Evolutionary conservation across 2,113 vertebrate genomes (phyloP), one percentile per base, ranked within the genome.

Genomic region (Galbula dea): DNA sequence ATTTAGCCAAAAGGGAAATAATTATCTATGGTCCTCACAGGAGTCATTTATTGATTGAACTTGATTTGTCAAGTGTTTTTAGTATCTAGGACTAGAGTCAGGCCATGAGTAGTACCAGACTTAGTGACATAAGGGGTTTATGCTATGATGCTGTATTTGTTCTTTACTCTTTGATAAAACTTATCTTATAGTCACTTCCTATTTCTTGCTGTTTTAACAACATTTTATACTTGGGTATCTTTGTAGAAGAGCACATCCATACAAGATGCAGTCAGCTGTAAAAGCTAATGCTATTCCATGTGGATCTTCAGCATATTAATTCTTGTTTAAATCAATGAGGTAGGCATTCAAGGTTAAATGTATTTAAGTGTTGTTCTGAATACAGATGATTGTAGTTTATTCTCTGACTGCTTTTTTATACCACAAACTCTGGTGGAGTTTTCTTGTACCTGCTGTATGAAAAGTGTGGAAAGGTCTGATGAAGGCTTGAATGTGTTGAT

Each of bases 1-100:
- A 90, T 86, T 93, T 93, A 72, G 37, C 54, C 63, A 68, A 89
- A 86, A 91, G 49, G 58, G 34, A 87, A 93, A 79, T 61, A 91
- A 89, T 62, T 85, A 83, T 23, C 49, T 82, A 48, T 75, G 22
- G 20, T 67, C 19, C 48, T 86, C 3, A 0, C 27, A 91, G 54
- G 41, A 94, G 45, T 36, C 1, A 48, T 94, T 91, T 93, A 93
- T 89, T 85, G 87, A 82, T 15, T 85, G 71, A 83, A 82, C 17
- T 82, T 72, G 45, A 78, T 90, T 95, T 84, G 39, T 75, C 62
- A 75, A 68, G 17, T 52, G 17, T 23, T 84, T 93, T 69, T 14
- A 52, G 66, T 48, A 49, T 29, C 36, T 65, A 45, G 37, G n/a
- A 57, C 49, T 71, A 52, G 26, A 75, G 39, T 48, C 36, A n/a